Evolutionary conservation across 2,888 invertebrate species (phyloP).

Genomic region (Parnassius mnemosyne): DNA sequence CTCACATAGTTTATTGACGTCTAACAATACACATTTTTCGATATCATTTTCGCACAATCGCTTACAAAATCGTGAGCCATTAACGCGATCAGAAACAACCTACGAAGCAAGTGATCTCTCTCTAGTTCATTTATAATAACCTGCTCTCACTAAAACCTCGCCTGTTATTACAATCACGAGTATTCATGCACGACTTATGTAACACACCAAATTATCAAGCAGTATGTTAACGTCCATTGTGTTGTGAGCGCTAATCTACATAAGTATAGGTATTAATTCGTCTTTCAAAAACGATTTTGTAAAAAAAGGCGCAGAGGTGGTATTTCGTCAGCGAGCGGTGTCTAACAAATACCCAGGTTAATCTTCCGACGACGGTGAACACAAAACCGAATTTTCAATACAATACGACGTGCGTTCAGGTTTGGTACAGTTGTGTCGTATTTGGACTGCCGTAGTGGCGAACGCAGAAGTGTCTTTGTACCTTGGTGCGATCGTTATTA

Average conservation of each 20-base stretch:
- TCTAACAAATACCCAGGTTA: conserved; percentile 42
- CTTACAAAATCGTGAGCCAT: conserved; percentile 71
- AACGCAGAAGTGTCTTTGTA: conserved; percentile 38
- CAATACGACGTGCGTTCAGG: conserved; percentile 48
- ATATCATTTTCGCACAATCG: conserved; percentile 53
- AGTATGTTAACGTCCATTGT: conserved; percentile 74
- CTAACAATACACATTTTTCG: conserved; percentile 50
- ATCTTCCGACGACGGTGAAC: conserved; percentile 32
- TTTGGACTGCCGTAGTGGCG: conserved; percentile 39
- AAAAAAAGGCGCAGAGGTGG: conserved; percentile 57
- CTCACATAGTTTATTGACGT: conserved; percentile 46
- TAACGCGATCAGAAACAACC: conserved; percentile 47
- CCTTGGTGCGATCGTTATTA: conserved; percentile 21
- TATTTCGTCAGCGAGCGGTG: conserved; percentile 57
- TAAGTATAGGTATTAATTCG: conserved; percentile 79
- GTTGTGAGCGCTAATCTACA: conserved; percentile 70
- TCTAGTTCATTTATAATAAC: conserved; percentile 70
- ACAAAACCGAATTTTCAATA: conserved; percentile 61
- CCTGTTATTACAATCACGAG: conserved; percentile 66
- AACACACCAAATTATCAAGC: conserved; percentile 69
- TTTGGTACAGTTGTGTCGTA: conserved; percentile 25
- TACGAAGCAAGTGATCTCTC: conserved; percentile 53
- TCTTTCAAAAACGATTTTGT: conserved; percentile 75
- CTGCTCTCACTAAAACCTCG: conserved; percentile 56
- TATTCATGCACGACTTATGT: conserved; percentile 67